These are phyloP conservation scores for Euclidia mi DNA, from an alignment of 2,888 invertebrate genomes.

Conservation along the genomic window DNA sequence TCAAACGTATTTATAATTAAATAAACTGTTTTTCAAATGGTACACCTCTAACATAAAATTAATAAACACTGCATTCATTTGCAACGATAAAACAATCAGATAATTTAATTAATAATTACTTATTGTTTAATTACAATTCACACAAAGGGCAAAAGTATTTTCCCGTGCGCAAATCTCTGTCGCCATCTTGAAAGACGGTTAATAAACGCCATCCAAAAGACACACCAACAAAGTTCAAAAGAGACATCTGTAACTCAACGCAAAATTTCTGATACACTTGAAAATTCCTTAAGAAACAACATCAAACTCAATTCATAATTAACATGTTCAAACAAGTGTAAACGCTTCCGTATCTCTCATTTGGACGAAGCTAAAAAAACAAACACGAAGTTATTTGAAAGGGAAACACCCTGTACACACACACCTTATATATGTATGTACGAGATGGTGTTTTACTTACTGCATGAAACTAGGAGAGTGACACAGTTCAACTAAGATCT, in stretches of 20 bases:
- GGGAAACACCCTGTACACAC: conserved; percentile 25
- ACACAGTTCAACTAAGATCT: conserved; percentile 36
- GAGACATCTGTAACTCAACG: conserved; percentile 12
- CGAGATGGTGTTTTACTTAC: conserved; percentile 21
- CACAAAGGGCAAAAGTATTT: neutral
- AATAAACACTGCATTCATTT: too few relatives aligned
- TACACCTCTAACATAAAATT: too few relatives aligned
- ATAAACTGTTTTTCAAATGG: too few relatives aligned
- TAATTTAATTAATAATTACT: conserved; percentile 4
- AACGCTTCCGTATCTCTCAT: conserved; percentile 37
- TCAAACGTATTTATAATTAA: too few relatives aligned
- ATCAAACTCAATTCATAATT: conserved; percentile 47
- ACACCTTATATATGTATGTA: conserved; percentile 14
- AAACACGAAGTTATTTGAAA: conserved; percentile 45
- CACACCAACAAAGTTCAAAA: conserved; percentile 10
- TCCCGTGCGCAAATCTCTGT: too few relatives aligned
- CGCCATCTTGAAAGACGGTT: neutral
- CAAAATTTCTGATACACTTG: conserved; percentile 33
- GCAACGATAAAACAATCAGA: too few relatives aligned
- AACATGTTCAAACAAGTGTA: conserved; percentile 53
- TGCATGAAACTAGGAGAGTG: conserved; percentile 21
- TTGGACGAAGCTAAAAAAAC: conserved; percentile 40
- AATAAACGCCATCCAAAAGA: conserved; percentile 10
- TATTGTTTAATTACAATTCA: conserved; percentile 11
- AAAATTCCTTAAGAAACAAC: conserved; percentile 43